Conservation (phyloP, 2,888 invertebrate genomes). For the Callinectes sapidus region DNA sequence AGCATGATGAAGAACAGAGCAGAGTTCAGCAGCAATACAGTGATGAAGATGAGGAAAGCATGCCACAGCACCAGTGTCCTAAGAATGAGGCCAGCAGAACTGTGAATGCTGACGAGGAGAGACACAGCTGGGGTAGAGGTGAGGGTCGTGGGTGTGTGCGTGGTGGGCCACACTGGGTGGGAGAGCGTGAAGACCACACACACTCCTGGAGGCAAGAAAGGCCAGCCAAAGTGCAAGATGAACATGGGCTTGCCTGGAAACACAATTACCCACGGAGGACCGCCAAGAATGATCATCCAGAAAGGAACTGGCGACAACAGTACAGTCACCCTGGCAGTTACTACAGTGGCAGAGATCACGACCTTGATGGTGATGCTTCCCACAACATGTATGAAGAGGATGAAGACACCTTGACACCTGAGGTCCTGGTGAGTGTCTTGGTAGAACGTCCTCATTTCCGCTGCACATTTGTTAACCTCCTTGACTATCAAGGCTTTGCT, state of each 20-base stretch:
- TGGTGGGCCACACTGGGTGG: background rate
- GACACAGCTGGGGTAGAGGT: background rate
- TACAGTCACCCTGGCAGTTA: background rate
- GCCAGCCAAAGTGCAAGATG: background rate
- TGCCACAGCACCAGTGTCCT: background rate
- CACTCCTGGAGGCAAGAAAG: background rate
- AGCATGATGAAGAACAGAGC: background rate
- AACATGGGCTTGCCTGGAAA: background rate
- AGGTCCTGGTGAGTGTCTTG: conserved; percentile 41
- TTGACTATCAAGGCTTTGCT: conserved; percentile 36
- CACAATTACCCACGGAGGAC: background rate
- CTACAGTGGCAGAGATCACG: background rate
- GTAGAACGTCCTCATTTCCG: conserved; percentile 42
- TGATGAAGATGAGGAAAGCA: background rate
- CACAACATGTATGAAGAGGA: background rate
- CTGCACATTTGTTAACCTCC: conserved; percentile 39
- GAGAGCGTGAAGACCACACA: background rate
- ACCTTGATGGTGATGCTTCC: background rate
- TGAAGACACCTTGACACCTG: background rate
- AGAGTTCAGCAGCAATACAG: background rate
- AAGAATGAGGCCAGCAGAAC: background rate
- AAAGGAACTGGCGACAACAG: background rate
- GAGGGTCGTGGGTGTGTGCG: background rate
- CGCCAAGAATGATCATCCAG: background rate
- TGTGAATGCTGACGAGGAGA: background rate